A percentile compares a stretch with the other conserved stretches of the same genome.
These are phyloP conservation scores for Beaufortia kweichowensis DNA, from an alignment of 2,113 vertebrate species.

Conservation along the genomic window DNA sequence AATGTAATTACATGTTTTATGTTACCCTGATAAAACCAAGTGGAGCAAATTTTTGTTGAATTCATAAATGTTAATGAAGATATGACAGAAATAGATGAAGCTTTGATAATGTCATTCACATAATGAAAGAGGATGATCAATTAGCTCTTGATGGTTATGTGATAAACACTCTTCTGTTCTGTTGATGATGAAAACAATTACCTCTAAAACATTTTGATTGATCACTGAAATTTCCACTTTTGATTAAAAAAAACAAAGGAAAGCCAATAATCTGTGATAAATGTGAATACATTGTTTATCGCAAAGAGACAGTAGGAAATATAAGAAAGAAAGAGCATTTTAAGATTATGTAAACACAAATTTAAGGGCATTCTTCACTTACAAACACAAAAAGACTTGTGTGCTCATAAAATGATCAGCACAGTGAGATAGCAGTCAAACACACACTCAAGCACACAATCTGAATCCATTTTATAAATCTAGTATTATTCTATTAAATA, in stretches of 20 bases:
- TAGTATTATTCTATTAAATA: neutral
- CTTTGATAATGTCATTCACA: neutral
- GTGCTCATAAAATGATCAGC: neutral
- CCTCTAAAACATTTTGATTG: neutral
- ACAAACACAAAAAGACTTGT: too few species aligned
- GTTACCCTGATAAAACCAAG: too few species aligned
- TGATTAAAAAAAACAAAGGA: neutral
- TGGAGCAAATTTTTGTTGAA: too few species aligned
- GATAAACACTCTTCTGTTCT: conserved; percentile 21
- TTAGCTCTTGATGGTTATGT: neutral
- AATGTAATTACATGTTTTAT: too few species aligned
- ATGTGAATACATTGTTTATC: neutral
- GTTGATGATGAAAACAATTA: conserved; percentile 16
- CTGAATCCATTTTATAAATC: neutral
- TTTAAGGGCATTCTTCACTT: too few species aligned
- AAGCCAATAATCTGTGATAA: neutral
- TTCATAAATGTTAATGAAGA: neutral
- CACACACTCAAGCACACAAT: conserved; percentile 6
- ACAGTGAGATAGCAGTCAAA: neutral
- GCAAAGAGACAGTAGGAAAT: neutral
- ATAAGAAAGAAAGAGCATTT: too few species aligned
- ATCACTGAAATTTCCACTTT: conserved; percentile 7
- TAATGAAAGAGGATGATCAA: conserved; percentile 18
- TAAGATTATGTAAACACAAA: too few species aligned
- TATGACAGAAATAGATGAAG: neutral